Evolutionary conservation across 2,113 vertebrate genomes (phyloP), one percentile per base, ranked within the genome.

Genomic region (Otus sunia): DNA sequence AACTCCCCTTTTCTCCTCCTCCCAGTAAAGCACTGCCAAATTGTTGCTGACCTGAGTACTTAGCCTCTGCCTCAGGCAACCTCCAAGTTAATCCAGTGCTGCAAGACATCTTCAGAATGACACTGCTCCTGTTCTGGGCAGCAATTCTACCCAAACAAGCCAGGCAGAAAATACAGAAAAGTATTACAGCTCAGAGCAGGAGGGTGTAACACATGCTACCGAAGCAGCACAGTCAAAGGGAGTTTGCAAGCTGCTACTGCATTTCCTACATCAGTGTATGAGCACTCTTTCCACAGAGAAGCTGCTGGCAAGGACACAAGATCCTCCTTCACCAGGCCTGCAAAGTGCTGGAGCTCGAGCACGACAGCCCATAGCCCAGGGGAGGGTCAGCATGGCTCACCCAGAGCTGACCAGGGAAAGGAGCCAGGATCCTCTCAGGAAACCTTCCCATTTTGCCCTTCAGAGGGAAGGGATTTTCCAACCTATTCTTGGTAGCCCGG

Each of bases 11-110:
- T 97, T 98, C 2, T 97, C 98, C 27, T 99, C 97, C 56, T 92
- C 97, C 97, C 45, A 97, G 98, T 29, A 85, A 82, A 81, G 49
- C 90, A 95, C 97, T 9, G 6, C 92, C 97, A 3, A 58, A 34
- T 8, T 98, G 98, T 43, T 87, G 92, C 98, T 60, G 97, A 98
- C 67, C 97, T 97, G 39, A 53, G 69, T 97, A 22, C 94, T 97
- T 73, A 98, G 95, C 36, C 49, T 60, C 59, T 80, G 72, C 98
- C 98, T 32, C 98, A 98, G 25, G 97, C 98, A 52, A 98, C 98
- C 94, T 98, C 98, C 1, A 98, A 8, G 95, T 98, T 95, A 99
- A 99, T 96, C 97, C 75, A 3, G n/a, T 8, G 26, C 63, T 88
- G 59, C 36, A 25, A 41, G 37, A 73, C 49, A 63, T 18, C 66